A percentile compares a stretch with the other conserved stretches of the same genome.
These are phyloP conservation scores for Oncorhynchus masou DNA, from an alignment of 2,113 vertebrate genomes.

Conservation along the genomic window DNA sequence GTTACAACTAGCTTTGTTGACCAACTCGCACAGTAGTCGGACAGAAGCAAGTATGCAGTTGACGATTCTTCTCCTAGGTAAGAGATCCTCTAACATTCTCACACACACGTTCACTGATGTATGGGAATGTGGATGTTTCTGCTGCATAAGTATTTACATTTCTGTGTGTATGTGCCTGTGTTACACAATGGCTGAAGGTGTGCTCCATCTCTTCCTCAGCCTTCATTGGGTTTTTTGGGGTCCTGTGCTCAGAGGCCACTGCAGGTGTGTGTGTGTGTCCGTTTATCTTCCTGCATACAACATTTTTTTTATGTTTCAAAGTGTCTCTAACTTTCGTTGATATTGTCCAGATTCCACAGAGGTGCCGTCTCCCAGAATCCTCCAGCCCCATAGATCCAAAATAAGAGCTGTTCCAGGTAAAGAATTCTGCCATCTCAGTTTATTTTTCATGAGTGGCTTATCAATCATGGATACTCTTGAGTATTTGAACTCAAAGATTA, in stretches of 20 bases:
- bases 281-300: neutral
- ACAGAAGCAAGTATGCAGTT: conserved; percentile 42
- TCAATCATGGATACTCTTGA: neutral
- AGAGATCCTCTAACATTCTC: neutral
- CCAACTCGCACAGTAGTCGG: neutral
- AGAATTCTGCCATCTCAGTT: neutral
- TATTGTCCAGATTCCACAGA: conserved; percentile 34
- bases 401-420: conserved; percentile 52
- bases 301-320: neutral
- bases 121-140: neutral
- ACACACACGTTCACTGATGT: neutral
- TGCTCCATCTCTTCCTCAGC: conserved; percentile 18
- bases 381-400: conserved; percentile 21
- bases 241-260: conserved; percentile 37
- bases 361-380: conserved; percentile 48
- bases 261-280: conserved; percentile 42
- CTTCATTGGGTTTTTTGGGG: conserved; percentile 42
- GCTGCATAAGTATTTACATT: neutral
- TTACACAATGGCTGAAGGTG: neutral
- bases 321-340: neutral
- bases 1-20: neutral
- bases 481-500: neutral
- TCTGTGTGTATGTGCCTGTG: neutral
- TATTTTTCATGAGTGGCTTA: neutral
- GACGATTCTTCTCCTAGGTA: conserved; percentile 49